Evolutionary conservation across 2,113 vertebrate species (phyloP).

Genomic region (Pachycephala philippinensis): DNA sequence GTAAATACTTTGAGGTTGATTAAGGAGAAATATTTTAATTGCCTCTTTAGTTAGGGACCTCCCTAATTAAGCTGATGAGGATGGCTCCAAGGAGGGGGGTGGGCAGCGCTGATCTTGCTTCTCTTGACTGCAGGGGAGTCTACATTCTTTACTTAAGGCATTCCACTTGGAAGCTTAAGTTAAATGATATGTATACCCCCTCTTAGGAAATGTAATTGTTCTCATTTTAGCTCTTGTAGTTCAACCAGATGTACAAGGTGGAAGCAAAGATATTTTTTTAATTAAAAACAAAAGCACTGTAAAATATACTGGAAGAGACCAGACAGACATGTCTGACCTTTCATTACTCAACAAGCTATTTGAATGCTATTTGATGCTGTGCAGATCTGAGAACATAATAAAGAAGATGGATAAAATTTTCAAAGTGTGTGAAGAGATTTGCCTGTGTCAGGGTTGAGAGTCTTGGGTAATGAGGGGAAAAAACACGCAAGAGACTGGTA

Average conservation of each 20-base stretch:
- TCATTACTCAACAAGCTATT: not conserved
- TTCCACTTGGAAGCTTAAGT: not conserved
- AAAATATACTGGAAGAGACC: not conserved
- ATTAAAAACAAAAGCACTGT: slow-evolving; percentile 18
- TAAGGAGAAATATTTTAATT: not conserved
- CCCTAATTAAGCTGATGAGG: not conserved
- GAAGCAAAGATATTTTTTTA: slow-evolving; percentile 14
- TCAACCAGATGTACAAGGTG: not conserved
- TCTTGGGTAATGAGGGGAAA: not conserved
- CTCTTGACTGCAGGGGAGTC: not conserved
- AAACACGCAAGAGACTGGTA: not conserved
- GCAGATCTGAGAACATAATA: not conserved
- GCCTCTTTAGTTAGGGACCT: not conserved
- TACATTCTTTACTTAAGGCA: slow-evolving; percentile 2
- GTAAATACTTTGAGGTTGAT: not conserved
- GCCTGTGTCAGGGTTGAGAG: not conserved
- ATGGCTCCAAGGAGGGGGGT: not conserved
- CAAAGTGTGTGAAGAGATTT: not conserved
- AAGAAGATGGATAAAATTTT: not conserved
- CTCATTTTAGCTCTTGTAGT: not conserved
- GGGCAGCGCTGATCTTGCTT: not conserved
- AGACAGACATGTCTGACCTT: not conserved
- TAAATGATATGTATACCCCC: not conserved
- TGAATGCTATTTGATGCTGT: not conserved
- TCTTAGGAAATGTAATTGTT: not conserved